These are phyloP conservation scores for Drosophila flavopinicola DNA, from an alignment of 2,888 invertebrate species.

Conservation along the genomic window DNA sequence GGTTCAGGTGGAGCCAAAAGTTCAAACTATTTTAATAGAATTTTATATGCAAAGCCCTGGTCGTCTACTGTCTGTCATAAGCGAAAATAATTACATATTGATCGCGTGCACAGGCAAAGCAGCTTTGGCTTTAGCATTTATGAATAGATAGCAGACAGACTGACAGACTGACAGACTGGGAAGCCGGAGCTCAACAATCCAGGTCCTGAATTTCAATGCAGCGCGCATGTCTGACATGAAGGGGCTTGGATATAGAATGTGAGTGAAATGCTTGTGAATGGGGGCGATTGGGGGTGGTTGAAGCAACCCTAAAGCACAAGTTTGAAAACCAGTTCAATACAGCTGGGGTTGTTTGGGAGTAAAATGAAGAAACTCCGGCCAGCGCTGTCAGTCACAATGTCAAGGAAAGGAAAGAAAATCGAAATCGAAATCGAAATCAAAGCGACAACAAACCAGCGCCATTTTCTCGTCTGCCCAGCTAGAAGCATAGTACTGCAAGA, in stretches of 20 bases:
- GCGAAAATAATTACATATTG: conserved; percentile 71
- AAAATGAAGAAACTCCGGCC: conserved; percentile 70
- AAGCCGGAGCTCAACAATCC: conserved; percentile 54
- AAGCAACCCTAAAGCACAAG: conserved; percentile 76
- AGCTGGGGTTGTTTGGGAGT: conserved; percentile 60
- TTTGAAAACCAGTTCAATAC: conserved; percentile 63
- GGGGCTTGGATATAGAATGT: conserved; percentile 47
- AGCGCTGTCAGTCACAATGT: conserved; percentile 65
- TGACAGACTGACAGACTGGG: conserved; percentile 30
- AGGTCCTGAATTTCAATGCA: conserved; percentile 50
- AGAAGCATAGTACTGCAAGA: conserved; percentile 43
- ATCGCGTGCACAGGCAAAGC: conserved; percentile 51
- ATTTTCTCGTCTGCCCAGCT: conserved; percentile 50
- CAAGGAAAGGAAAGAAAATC: conserved; percentile 71
- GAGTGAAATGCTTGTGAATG: conserved; percentile 45
- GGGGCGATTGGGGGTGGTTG: conserved; percentile 36
- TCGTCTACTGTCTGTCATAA: conserved; percentile 30
- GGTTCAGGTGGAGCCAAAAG: conserved; percentile 8
- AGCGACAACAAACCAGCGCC: conserved; percentile 55
- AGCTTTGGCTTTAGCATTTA: conserved; percentile 53
- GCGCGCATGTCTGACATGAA: conserved; percentile 69
- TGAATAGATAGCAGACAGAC: conserved; percentile 63
- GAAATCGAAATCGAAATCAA: conserved; percentile 51
- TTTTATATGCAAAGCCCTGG: conserved; percentile 40
- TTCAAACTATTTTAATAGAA: conserved; percentile 51